A percentile compares a stretch with the other conserved stretches of the same genome.
Evolutionary conservation across 2,113 vertebrate genomes (phyloP).

Genomic region (Pteruthius melanotis): DNA sequence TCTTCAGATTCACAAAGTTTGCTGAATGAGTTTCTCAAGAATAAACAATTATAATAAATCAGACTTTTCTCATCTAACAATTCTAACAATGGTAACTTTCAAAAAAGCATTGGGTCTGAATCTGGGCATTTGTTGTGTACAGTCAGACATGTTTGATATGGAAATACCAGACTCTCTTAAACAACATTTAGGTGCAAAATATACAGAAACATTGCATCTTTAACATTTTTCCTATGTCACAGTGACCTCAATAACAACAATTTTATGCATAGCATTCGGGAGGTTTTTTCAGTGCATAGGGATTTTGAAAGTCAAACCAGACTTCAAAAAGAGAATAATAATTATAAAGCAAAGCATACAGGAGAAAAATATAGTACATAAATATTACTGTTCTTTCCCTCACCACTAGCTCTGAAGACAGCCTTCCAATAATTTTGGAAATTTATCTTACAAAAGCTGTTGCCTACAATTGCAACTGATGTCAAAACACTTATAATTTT

Average conservation of each 20-base stretch:
- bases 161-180: not conserved
- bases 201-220: not conserved
- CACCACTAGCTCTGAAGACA: not conserved
- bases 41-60: not conserved
- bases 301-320: not conserved
- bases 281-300: not conserved
- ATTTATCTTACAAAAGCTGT: not conserved
- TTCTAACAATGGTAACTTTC: not conserved
- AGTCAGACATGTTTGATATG: not conserved
- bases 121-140: not conserved
- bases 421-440: not conserved
- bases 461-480: not conserved
- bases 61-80: not conserved
- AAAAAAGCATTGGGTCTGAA: not conserved
- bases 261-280: not conserved
- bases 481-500: not conserved
- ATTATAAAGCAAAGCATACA: not conserved
- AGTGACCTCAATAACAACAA: not conserved
- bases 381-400: not conserved
- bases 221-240: not conserved
- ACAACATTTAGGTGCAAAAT: not conserved
- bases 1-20: not conserved
- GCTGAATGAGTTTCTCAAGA: not conserved
- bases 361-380: not conserved
- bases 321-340: not conserved